Percentiles rank a stretch among this genome's conserved stretches.
These are phyloP conservation scores for Lagria hirta DNA, from an alignment of 2,888 invertebrate genomes.

Conservation along the genomic window DNA sequence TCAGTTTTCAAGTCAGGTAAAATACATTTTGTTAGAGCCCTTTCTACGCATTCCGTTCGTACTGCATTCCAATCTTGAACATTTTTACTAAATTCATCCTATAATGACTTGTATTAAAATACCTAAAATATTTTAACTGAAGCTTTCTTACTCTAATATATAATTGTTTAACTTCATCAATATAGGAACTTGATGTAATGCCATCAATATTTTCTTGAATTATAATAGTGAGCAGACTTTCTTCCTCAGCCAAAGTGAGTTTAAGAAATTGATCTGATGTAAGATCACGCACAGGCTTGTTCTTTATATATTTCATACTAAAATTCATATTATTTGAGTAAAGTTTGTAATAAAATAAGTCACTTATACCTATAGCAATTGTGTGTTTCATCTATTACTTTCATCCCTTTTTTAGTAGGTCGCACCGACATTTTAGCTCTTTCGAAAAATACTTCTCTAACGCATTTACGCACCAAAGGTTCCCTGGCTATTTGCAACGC, in stretches of 20 bases:
- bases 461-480: slow-evolving; percentile 81
- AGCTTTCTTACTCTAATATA: slow-evolving; percentile 77
- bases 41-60: slow-evolving; percentile 82
- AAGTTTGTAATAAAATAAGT: background rate
- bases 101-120: slow-evolving; percentile 17
- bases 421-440: slow-evolving; percentile 77
- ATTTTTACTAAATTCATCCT: slow-evolving; percentile 92
- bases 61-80: slow-evolving; percentile 96
- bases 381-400: slow-evolving; percentile 95
- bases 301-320: slow-evolving; percentile 85
- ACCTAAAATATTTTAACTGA: background rate
- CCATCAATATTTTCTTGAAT: slow-evolving; percentile 79
- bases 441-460: slow-evolving; percentile 85
- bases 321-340: slow-evolving; percentile 20
- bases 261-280: slow-evolving; percentile 89
- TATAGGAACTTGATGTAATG: slow-evolving; percentile 72
- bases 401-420: slow-evolving; percentile 89
- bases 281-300: slow-evolving; percentile 89
- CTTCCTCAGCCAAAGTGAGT: slow-evolving; percentile 77
- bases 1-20: slow-evolving; percentile 89
- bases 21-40: slow-evolving; percentile 84
- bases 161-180: slow-evolving; percentile 86
- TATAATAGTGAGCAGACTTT: slow-evolving; percentile 72
- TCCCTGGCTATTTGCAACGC: slow-evolving; percentile 91
- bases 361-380: slow-evolving; percentile 65